These are phyloP conservation scores for Atrina japonica DNA, from an alignment of 2,888 invertebrate species.

Conservation along the genomic window DNA sequence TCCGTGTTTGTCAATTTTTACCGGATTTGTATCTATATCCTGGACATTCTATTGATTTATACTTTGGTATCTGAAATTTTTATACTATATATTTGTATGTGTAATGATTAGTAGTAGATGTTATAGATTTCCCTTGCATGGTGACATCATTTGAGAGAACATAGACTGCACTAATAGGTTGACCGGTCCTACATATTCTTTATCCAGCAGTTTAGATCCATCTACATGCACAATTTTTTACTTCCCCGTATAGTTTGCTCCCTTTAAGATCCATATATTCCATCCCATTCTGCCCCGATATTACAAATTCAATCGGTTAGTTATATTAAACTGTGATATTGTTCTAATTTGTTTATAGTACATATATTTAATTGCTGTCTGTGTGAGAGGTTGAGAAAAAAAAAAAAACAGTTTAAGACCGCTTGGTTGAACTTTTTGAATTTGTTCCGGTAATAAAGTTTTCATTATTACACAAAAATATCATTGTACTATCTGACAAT, in stretches of 20 bases:
- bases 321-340: constrained; percentile 27
- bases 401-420: constrained; percentile 27
- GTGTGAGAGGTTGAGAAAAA: constrained; percentile 42
- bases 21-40: too few species aligned
- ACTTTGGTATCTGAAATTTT: too few species aligned
- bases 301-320: constrained; percentile 49
- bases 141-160: constrained; percentile 42
- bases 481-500: too few species aligned
- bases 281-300: constrained; percentile 50
- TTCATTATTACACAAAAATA: too few species aligned
- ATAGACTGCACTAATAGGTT: constrained; percentile 37
- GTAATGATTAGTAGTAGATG: constrained; percentile 44
- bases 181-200: constrained; percentile 29
- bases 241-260: constrained; percentile 42
- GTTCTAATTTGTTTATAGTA: constrained; percentile 44
- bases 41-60: too few species aligned
- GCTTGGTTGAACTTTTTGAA: constrained; percentile 35
- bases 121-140: constrained; percentile 40
- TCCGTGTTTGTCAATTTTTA: too few species aligned
- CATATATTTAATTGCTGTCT: constrained; percentile 40
- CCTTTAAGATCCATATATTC: constrained; percentile 49
- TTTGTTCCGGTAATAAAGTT: background rate
- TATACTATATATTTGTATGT: constrained; percentile 46
- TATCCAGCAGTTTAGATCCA: background rate
- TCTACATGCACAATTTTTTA: constrained; percentile 32